phyloP scores from a whole-genome alignment of 2,113 vertebrate genomes.

The Ascaphus truei region DNA sequence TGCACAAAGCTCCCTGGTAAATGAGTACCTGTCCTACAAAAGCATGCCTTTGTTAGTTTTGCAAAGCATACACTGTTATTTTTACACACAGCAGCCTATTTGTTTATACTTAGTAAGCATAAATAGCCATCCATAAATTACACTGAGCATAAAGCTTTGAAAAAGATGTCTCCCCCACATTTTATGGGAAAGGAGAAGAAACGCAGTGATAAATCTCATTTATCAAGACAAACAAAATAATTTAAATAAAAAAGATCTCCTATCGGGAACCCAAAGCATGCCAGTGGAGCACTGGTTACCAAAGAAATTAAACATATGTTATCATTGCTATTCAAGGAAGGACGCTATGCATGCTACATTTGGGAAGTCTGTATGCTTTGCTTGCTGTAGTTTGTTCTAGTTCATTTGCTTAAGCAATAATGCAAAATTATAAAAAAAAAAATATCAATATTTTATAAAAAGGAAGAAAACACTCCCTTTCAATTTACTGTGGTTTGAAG shows the following conservation, averaged over 20 bases:
- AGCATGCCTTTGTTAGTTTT: conserved; percentile 1
- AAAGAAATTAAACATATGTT: background rate
- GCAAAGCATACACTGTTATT: conserved; percentile 3
- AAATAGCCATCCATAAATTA: conserved; percentile 10
- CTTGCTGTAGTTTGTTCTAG: no score
- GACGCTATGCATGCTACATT: no score
- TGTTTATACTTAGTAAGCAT: conserved; percentile 7
- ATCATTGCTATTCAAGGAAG: conserved; percentile 3
- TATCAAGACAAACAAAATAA: background rate
- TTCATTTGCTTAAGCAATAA: no score
- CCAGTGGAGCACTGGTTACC: background rate
- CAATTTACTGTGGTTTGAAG: no score
- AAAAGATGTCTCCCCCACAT: background rate
- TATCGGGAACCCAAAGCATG: conserved; percentile 2
- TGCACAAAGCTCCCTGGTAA: background rate
- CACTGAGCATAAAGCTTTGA: background rate
- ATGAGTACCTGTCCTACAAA: background rate
- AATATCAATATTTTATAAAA: no score
- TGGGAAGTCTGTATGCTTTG: no score
- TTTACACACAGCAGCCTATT: background rate
- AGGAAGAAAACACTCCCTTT: no score
- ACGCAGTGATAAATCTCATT: background rate
- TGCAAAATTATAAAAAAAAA: no score
- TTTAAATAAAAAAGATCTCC: background rate
- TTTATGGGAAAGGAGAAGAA: background rate